Base-by-base conservation (phyloP, 1,140 invertebrate species). In the Camponotus floridanus region DNA sequence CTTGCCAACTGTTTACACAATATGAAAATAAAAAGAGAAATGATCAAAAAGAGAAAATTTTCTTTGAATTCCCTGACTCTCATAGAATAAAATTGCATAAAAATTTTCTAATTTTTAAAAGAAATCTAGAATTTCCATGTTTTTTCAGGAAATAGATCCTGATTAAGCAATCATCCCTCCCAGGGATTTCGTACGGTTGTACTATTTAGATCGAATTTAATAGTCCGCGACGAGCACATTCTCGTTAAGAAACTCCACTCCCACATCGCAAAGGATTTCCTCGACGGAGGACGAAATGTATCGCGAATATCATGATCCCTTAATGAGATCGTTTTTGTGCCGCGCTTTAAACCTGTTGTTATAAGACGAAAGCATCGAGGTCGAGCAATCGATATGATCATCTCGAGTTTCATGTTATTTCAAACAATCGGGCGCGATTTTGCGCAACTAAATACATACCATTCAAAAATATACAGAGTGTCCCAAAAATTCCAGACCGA, bases 141-240 rank as follows among this genome's bases (percentile, higher is more conserved):
- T 26, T 26, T 26, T 26, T 26, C 26, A 26, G 26, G 26, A 1
- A 26, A 26, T 26, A 26, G 26, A 26, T 26, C 26, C 26, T 26
- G 26, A 26, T 26, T 81, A 71, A 81, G 79, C 79, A 81, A 81
- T 81, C 61, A 61, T 81, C 8, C 11, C 42, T 42, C n/a, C 51
- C 15, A 36, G 48, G 7, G 51, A 4, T 68, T 55, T 48, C 76
- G 76, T 80, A 61, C 31, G 62, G 67, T 45, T n/a, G 61, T 70
- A 21, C 36, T 0, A 26, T 59, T 68, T 81, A 57, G 26, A 81
- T 8, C 79, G 13, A 81, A 71, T 73, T 73, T 61, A 73, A 81
- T 71, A 67, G 36, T 11, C 18, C 51, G 67, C 64, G 36, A 39
- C 64, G 65, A 21, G 18, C 65, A 26, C 26, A 61, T 73, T 73